A percentile compares a stretch with the other conserved stretches of the same genome.
Conservation (phyloP, 2,113 vertebrate species). For the Thamnophis sirtalis region DNA sequence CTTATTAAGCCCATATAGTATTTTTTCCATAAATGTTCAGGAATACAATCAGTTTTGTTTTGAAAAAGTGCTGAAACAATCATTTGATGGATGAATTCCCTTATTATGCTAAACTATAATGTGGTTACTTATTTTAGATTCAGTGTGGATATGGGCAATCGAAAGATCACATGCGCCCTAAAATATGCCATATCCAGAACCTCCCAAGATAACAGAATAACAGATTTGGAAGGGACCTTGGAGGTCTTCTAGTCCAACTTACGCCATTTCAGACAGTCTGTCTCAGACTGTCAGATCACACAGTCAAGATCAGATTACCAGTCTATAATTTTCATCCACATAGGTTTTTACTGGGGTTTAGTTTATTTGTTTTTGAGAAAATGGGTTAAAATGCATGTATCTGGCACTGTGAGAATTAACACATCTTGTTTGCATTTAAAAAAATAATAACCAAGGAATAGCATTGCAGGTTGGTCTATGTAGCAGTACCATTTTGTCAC, state of each 20-base stretch:
- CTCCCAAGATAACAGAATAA: neutral
- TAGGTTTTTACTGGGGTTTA: neutral
- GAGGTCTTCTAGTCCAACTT: neutral
- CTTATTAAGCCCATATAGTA: neutral
- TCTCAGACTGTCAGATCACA: neutral
- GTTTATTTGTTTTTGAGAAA: neutral
- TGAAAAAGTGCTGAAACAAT: neutral
- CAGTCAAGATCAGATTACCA: neutral
- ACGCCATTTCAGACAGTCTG: neutral
- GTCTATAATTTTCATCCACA: neutral
- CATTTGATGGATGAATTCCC: neutral
- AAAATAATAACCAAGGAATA: neutral
- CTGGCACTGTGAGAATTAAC: neutral
- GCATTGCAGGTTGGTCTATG: neutral
- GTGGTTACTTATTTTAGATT: neutral
- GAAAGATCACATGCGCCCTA: neutral
- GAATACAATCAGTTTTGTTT: neutral
- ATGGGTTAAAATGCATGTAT: neutral
- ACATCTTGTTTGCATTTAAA: neutral
- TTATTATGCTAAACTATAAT: neutral
- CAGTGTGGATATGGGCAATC: neutral
- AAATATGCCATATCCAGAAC: neutral
- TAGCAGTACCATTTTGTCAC: neutral
- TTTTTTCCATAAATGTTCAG: neutral
- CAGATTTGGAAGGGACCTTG: neutral